Evolutionary conservation across 2,888 invertebrate species (phyloP).

Genomic region (Drosophila villosipedis): DNA sequence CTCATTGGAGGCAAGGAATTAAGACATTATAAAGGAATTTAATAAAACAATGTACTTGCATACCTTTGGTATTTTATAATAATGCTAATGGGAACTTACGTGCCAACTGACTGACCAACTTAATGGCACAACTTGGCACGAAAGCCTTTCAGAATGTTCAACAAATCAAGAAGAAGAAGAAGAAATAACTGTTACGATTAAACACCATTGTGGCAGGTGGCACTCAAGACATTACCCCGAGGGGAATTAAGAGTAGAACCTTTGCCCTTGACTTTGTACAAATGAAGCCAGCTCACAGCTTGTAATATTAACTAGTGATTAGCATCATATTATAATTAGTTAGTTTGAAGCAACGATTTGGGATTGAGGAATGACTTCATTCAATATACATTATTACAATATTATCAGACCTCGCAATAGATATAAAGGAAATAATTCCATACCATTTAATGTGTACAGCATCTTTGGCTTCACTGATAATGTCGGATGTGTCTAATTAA

Average conservation of each 20-base stretch:
- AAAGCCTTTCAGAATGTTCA: conserved; percentile 19
- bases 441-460: not conserved
- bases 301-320: conserved; percentile 2
- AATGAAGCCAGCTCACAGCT: not conserved
- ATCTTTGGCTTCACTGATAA: not conserved
- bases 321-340: conserved; percentile 7
- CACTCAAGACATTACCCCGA: conserved; percentile 12
- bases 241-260: not conserved
- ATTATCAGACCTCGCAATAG: not conserved
- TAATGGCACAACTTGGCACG: conserved; percentile 54
- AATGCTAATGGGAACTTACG: conserved; percentile 52
- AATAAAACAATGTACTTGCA: conserved; percentile 51
- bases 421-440: not conserved
- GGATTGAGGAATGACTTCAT: not conserved
- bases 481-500: not conserved
- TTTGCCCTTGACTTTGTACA: conserved; percentile 1
- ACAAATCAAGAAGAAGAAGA: conserved; percentile 15
- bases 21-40: conserved; percentile 74
- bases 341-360: not conserved
- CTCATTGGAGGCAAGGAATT: conserved; percentile 36
- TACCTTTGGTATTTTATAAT: conserved; percentile 76
- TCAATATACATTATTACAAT: not conserved
- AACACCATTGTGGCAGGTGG: conserved; percentile 24
- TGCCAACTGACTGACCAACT: conserved; percentile 74
- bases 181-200: conserved; percentile 16